A percentile compares a stretch with the other conserved stretches of the same genome.
Evolutionary conservation across 1,140 invertebrate genomes (phyloP).

Genomic region (Sitobion miscanthi): DNA sequence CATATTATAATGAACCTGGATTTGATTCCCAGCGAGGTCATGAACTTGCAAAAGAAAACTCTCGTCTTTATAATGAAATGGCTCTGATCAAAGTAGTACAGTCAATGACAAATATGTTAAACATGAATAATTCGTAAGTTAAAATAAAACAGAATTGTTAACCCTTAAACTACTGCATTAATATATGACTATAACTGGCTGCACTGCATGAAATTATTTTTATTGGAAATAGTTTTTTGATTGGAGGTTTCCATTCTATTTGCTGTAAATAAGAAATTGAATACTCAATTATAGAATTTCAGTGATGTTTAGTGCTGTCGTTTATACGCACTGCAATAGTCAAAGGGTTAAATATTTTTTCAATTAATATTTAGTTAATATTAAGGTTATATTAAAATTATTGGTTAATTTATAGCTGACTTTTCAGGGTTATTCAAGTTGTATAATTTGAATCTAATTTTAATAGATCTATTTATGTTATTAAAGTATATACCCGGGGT

Average conservation of each 20-base stretch:
- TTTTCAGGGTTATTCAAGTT: too few species aligned
- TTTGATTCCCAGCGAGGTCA: constrained; percentile 92
- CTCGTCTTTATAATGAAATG: constrained; percentile 94
- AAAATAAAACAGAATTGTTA: background rate
- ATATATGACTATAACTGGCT: background rate
- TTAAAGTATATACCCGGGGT: too few species aligned
- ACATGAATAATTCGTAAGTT: constrained; percentile 4
- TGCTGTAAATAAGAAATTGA: too few species aligned
- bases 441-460: too few species aligned
- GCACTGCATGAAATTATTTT: background rate
- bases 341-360: too few species aligned
- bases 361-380: too few species aligned
- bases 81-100: constrained; percentile 89
- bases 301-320: too few species aligned
- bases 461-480: too few species aligned
- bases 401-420: too few species aligned
- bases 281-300: too few species aligned
- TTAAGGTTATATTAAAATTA: too few species aligned
- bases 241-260: background rate
- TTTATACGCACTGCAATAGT: too few species aligned
- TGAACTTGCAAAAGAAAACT: constrained; percentile 84
- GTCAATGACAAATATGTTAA: constrained; percentile 78
- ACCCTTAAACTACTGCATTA: background rate
- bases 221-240: background rate
- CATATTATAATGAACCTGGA: constrained; percentile 98